phyloP scores from a whole-genome alignment of 2,797 vertebrate species.

The Lepus townsendii region DNA sequence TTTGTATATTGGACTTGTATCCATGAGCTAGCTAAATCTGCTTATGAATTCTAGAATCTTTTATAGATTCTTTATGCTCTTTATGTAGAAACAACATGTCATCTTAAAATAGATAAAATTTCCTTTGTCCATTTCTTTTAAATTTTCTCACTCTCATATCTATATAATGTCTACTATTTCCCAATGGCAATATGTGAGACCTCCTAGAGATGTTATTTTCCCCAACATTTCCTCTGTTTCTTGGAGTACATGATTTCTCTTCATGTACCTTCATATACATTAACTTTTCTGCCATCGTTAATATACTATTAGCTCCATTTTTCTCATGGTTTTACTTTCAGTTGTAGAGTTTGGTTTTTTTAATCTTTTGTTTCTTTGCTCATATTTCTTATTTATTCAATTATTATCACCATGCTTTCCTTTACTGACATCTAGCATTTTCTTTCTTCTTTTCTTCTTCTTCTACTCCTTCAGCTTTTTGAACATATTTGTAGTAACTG shows the following conservation, averaged over 20 bases:
- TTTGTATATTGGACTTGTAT: constrained; percentile 24
- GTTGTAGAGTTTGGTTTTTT: not conserved
- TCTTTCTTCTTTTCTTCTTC: not conserved
- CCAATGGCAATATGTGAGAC: not conserved
- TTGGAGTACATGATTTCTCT: not conserved
- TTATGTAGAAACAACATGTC: not conserved
- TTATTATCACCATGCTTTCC: not conserved
- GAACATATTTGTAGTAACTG: not conserved
- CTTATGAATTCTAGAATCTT: not conserved
- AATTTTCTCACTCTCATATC: not conserved
- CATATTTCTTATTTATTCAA: not conserved
- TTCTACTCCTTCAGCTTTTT: constrained; percentile 28
- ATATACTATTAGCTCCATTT: not conserved
- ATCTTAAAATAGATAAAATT: constrained; percentile 1
- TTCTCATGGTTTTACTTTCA: not conserved
- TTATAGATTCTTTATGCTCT: not conserved
- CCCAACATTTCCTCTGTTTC: not conserved
- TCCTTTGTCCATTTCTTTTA: not conserved
- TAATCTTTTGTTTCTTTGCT: not conserved
- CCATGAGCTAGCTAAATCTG: not conserved
- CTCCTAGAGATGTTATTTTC: not conserved
- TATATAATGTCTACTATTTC: not conserved
- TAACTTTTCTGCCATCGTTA: not conserved
- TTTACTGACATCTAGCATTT: not conserved
- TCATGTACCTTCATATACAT: not conserved